These are phyloP conservation scores for Nycticryphes semicollaris DNA, from an alignment of 2,113 vertebrate species.

Conservation along the genomic window DNA sequence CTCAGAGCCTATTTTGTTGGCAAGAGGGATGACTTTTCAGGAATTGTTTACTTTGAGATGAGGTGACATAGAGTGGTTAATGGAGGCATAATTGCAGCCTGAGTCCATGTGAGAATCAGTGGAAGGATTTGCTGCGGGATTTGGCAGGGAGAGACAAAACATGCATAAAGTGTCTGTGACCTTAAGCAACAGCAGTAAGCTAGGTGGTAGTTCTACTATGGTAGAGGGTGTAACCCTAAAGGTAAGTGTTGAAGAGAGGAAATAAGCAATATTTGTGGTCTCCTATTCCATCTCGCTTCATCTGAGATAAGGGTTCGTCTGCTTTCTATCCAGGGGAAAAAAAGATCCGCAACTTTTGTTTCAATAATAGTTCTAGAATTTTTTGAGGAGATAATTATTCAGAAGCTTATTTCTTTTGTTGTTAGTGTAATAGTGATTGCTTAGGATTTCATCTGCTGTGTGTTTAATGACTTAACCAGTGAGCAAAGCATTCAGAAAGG, in stretches of 20 bases:
- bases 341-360: background rate
- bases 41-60: background rate
- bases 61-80: background rate
- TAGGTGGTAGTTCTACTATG: background rate
- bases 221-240: background rate
- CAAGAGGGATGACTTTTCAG: background rate
- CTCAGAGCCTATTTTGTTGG: background rate
- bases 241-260: background rate
- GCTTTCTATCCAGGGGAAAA: background rate
- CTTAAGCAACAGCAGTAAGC: background rate
- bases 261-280: background rate
- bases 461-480: background rate
- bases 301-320: background rate
- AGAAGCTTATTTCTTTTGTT: background rate
- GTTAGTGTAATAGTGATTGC: background rate
- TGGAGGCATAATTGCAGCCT: background rate
- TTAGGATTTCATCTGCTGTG: background rate
- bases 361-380: background rate
- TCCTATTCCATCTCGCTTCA: background rate
- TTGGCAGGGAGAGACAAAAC: background rate
- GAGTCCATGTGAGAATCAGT: background rate
- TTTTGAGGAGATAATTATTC: background rate
- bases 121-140: background rate
- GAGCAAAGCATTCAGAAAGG: background rate
- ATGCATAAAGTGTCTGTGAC: background rate